Conservation (phyloP, 2,888 invertebrate species). For the Shargacucullia verbasci region DNA sequence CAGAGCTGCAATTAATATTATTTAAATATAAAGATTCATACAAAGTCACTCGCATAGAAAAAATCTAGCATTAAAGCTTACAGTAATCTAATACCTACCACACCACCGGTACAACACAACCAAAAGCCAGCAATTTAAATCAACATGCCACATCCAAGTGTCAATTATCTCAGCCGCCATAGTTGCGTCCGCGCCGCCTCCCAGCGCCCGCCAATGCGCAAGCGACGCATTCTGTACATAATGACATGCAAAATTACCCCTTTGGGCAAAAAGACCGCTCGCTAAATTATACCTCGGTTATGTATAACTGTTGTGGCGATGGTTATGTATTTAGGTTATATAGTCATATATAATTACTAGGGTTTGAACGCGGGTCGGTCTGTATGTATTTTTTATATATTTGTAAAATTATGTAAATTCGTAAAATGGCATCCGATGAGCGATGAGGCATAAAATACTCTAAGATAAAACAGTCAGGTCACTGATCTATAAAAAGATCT, state of each 20-base stretch:
- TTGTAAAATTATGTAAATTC: no score
- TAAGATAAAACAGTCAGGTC: no score
- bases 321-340: slow-evolving; percentile 28
- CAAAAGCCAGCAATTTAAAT: slow-evolving; percentile 47
- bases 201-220: slow-evolving; percentile 65
- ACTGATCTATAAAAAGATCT: no score
- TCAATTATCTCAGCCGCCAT: slow-evolving; percentile 55
- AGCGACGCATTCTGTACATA: slow-evolving; percentile 56
- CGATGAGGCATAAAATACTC: no score
- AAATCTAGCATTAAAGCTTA: no score
- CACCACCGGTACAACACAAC: not conserved
- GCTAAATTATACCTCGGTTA: slow-evolving; percentile 57
- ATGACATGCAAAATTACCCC: slow-evolving; percentile 72
- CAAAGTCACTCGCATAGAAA: no score
- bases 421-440: no score
- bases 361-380: not conserved
- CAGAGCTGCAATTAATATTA: no score
- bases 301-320: slow-evolving; percentile 28
- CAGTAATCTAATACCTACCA: no score
- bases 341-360: not conserved
- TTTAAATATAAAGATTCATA: no score
- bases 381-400: not conserved
- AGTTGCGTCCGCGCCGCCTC: slow-evolving; percentile 63
- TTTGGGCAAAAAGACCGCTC: slow-evolving; percentile 47
- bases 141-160: slow-evolving; percentile 39